Evolutionary conservation across 2,113 vertebrate species (phyloP).

Genomic region (Mustela lutreola): DNA sequence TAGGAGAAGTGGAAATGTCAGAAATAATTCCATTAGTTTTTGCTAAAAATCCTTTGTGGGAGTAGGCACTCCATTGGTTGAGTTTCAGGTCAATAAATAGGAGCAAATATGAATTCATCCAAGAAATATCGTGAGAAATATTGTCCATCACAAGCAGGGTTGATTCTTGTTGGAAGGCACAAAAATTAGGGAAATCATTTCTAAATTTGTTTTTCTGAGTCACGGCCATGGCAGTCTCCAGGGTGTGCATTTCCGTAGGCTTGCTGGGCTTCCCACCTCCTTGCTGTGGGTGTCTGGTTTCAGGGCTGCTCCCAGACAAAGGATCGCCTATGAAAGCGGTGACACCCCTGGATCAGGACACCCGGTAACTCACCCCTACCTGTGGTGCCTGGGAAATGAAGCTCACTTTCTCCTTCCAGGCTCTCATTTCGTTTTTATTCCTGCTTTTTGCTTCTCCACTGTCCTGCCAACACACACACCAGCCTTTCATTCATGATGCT

Average conservation of each 20-base stretch:
- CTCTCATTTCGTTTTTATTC: background rate
- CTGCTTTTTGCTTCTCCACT: background rate
- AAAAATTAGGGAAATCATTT: background rate
- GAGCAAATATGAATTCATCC: conserved; percentile 28
- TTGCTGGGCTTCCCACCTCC: background rate
- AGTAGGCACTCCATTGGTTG: background rate
- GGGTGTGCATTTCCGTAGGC: background rate
- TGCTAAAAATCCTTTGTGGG: background rate
- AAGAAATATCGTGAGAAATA: background rate
- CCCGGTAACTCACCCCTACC: background rate
- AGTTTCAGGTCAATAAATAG: conserved; percentile 40
- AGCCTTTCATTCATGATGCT: background rate
- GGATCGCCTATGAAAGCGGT: background rate
- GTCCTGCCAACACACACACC: background rate
- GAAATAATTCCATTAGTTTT: conserved; percentile 53
- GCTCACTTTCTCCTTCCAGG: background rate
- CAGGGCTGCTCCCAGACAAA: background rate
- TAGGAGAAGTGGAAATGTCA: background rate
- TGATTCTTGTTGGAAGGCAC: background rate
- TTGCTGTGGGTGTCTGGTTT: conserved; percentile 5
- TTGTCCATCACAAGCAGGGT: background rate
- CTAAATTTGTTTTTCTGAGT: background rate
- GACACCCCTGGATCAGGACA: background rate
- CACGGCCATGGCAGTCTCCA: background rate
- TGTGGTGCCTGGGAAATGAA: background rate